Evolutionary conservation across 2,888 invertebrate species (phyloP).

Genomic region (Euplagia quadripunctaria): DNA sequence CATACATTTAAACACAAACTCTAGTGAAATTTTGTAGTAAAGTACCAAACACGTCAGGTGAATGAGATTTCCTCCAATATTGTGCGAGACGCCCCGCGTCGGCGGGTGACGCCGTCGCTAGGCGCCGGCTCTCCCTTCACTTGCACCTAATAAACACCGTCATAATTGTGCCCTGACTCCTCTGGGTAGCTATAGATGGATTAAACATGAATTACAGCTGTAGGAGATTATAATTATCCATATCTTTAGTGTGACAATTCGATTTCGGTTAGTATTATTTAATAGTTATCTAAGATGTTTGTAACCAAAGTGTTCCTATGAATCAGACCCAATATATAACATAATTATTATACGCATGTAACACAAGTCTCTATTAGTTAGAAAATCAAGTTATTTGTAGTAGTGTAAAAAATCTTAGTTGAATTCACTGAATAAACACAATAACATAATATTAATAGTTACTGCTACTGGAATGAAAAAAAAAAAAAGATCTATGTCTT

Average conservation of each 20-base stretch:
- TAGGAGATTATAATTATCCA: neutral
- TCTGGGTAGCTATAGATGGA: slow-evolving; percentile 6
- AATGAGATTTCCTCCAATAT: slow-evolving; percentile 51
- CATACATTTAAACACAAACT: neutral
- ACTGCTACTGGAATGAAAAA: too few relatives aligned
- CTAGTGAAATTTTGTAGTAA: slow-evolving; percentile 25
- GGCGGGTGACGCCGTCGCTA: slow-evolving; percentile 70
- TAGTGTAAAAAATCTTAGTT: too few relatives aligned
- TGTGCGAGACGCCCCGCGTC: slow-evolving; percentile 38
- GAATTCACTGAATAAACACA: too few relatives aligned
- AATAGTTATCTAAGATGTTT: too few relatives aligned
- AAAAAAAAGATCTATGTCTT: too few relatives aligned
- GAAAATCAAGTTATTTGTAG: too few relatives aligned
- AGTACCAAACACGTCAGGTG: slow-evolving; percentile 47
- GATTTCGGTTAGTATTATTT: neutral
- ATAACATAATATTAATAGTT: too few relatives aligned
- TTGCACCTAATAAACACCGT: slow-evolving; percentile 62
- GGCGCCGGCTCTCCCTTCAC: slow-evolving; percentile 59
- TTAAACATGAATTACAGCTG: slow-evolving; percentile 4
- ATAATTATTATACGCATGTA: too few relatives aligned
- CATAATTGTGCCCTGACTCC: slow-evolving; percentile 40
- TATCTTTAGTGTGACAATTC: neutral
- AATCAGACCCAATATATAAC: too few relatives aligned
- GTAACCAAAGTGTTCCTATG: too few relatives aligned
- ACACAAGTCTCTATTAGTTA: too few relatives aligned